Conservation (phyloP, 2,888 invertebrate genomes). For the Ectemnius cavifrons region DNA sequence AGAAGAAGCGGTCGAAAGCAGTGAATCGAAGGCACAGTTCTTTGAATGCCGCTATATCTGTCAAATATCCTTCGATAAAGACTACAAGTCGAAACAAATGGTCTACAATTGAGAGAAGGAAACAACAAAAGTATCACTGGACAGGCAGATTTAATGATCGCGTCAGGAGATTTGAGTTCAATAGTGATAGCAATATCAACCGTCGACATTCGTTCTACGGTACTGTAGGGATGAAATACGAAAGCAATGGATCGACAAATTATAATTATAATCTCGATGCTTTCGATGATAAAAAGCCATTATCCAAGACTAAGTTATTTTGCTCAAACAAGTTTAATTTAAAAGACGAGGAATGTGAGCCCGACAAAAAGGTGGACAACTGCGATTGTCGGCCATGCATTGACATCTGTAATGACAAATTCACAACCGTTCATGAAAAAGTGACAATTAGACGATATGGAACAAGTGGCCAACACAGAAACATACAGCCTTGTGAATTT, state of each 20-base stretch:
- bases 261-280: constrained; percentile 48
- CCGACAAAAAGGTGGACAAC: constrained; percentile 16
- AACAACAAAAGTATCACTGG: constrained; percentile 65
- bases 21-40: not conserved
- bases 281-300: constrained; percentile 44
- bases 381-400: constrained; percentile 15
- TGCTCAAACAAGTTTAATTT: constrained; percentile 36
- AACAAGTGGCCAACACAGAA: not conserved
- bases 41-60: not conserved
- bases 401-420: constrained; percentile 14
- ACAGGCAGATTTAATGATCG: constrained; percentile 62
- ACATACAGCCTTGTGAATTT: not conserved
- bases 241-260: not conserved
- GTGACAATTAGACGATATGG: not conserved
- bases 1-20: not conserved
- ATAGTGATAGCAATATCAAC: not conserved
- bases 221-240: not conserved
- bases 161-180: not conserved
- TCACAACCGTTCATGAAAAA: not conserved
- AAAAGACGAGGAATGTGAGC: constrained; percentile 6
- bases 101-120: constrained; percentile 46
- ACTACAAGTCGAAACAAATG: not conserved
- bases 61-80: not conserved
- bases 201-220: constrained; percentile 1
- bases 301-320: constrained; percentile 52